Base-by-base conservation (phyloP, 1,140 invertebrate species). In the Eupristina koningsbergeri region DNA sequence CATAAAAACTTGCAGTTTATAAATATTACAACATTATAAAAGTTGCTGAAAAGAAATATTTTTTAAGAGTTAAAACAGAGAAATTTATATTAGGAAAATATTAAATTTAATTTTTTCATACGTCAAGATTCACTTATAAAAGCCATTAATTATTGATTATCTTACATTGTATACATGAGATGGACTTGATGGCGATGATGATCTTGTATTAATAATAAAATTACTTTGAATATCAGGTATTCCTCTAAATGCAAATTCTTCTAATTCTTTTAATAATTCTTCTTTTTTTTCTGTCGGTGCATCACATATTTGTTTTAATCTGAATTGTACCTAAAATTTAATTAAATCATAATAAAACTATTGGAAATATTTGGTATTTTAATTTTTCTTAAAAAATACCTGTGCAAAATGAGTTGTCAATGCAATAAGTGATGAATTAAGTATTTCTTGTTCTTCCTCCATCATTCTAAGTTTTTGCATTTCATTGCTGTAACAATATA, bases 321-420 rank as follows among this genome's bases (percentile, higher is more conserved):
- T 94, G 91, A 99, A 98, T 91, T 99, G 98, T 22, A 99, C 96
- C 93, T 94, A 85, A 7, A 86, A 41, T 67, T 88, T 89, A 26
- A 58, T 58, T 58, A 58, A 58, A 79, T 73, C 63, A 87, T 87
- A 63, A 63, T 69, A 31, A 79, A 6, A 39, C 41, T 0, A 81
- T 36, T 81, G 9, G 19, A 50, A 78, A 41, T 64, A 31, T 45
- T 39, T 67, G 2, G 2, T 61, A 15, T 41, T 73, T 50, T 13
- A 71, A 13, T 26, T 58, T 26, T 13, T 50, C 7, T 45, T 45
- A 5, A 69, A 64, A 45, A 63, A 31, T 45, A 94, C 96, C 93
- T 99, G 98, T 79, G 98, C 98, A 92, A 99, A 98, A 93, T 99
- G 99, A 31, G 98, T 98, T 11, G 98, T 99, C 83, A 99, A 93